Base-by-base conservation (phyloP, 2,888 invertebrate genomes). In the Euplagia quadripunctaria region DNA sequence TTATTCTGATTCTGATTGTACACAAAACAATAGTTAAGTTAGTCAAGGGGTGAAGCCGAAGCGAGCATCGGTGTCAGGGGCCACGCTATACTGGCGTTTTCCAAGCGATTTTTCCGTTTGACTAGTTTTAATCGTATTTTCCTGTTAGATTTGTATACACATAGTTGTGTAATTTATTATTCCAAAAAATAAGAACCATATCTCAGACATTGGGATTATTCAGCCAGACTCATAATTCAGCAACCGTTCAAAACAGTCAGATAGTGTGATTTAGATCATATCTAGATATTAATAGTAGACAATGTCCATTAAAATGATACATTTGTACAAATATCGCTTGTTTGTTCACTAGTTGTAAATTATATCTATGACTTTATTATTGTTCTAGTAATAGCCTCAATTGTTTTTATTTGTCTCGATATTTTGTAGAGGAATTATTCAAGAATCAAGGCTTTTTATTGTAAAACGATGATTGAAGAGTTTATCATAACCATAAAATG, bases 281-380 rank as follows among this genome's bases (percentile, higher is more conserved):
- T 85, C 81, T 75, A 71, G 71, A 82, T 79, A 75, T 73, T 81
- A 83, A 84, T 84, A 83, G 58, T 14, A 84, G 79, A 83, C 82
- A 85, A 77, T 14, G 80, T 76, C 85, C 79, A 84, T 84, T 84
- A 80, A 78, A 74, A 79, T 84, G 84, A 84, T 83, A 79, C 78
- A 84, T 84, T 79, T 75, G 73, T 74, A 75, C 65, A 74, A 68
- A 77, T 77, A 64, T 68, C 55, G n/a, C 64, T 64, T 64, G 66
- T 75, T 64, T 75, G 64, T 66, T 43, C 42, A 64, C 58, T 68
- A 68, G 55, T 61, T 64, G 63, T 77, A 72, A 79, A 82, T 80
- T 82, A 80, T 77, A 46, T 73, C 55, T 49, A 20, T 75, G n/a
- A 68, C 79, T 73, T 31, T 31, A 31, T 83, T 78, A 76, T 81